Conservation (phyloP, 2,797 vertebrate species). For the Cossypha heuglini region DNA sequence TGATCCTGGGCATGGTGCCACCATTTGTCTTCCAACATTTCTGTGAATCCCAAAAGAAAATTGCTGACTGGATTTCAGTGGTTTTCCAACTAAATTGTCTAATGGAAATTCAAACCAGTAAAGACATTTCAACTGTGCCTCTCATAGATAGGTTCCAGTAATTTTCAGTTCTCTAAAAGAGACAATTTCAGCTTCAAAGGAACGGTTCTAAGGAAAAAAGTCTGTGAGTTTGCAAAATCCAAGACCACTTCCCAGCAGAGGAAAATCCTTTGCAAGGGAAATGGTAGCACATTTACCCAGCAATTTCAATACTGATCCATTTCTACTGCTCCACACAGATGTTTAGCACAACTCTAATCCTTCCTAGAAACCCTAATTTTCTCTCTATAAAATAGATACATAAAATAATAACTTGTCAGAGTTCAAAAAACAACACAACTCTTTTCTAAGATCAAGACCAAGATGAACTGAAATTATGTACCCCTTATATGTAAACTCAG, state of each 20-base stretch:
- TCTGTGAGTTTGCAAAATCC: not conserved
- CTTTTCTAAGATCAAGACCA: not conserved
- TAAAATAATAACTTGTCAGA: not conserved
- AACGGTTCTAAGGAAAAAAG: not conserved
- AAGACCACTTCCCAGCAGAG: not conserved
- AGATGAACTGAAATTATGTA: not conserved
- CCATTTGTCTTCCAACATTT: not conserved
- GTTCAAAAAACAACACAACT: not conserved
- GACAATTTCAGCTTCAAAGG: not conserved
- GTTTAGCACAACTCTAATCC: not conserved
- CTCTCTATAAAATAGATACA: not conserved
- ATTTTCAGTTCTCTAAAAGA: not conserved
- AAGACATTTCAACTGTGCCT: not conserved
- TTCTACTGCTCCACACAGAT: not conserved
- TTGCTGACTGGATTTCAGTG: not conserved
- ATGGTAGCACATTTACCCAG: not conserved
- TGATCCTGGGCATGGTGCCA: not conserved
- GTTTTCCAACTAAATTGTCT: not conserved
- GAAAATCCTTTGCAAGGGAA: not conserved
- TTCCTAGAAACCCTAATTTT: not conserved
- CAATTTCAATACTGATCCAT: not conserved
- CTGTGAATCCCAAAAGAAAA: not conserved
- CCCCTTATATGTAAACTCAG: not conserved
- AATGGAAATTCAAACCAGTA: not conserved
- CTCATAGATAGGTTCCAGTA: not conserved